phyloP scores from a whole-genome alignment of 2,797 vertebrate species.

The Gymnoscopelus microlampas region DNA sequence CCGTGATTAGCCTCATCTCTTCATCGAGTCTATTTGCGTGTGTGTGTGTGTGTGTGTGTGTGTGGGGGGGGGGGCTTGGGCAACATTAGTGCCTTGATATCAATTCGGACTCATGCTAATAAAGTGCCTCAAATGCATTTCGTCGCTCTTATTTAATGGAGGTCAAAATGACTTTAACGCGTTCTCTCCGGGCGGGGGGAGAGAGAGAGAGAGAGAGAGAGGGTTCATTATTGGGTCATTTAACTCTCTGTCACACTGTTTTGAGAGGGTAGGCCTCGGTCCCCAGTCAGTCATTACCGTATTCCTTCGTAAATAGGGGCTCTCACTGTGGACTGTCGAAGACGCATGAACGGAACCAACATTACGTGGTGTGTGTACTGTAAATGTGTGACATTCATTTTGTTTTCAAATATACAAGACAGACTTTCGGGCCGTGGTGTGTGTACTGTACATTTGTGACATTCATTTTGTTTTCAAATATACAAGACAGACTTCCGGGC shows the following conservation, averaged over 20 bases:
- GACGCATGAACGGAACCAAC: too few species aligned
- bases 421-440: too few species aligned
- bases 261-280: conserved; percentile 10
- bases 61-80: too few species aligned
- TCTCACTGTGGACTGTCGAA: too few species aligned
- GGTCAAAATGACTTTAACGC: conserved; percentile 41
- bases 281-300: background rate
- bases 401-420: too few species aligned
- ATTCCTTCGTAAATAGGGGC: too few species aligned
- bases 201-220: background rate
- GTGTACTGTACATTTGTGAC: too few species aligned
- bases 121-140: conserved; percentile 48
- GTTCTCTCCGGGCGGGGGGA: conserved; percentile 22
- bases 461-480: too few species aligned
- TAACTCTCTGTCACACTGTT: conserved; percentile 39
- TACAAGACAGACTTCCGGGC: too few species aligned
- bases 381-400: too few species aligned
- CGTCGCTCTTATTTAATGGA: conserved; percentile 39
- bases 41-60: background rate
- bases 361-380: too few species aligned
- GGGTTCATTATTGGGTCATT: conserved; percentile 40
- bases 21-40: conserved; percentile 23
- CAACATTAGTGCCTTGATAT: conserved; percentile 45
- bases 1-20: conserved; percentile 55
- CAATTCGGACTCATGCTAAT: conserved; percentile 46